phyloP scores from a whole-genome alignment of 1,140 invertebrate species.

The Oncopodura yosiiana region DNA sequence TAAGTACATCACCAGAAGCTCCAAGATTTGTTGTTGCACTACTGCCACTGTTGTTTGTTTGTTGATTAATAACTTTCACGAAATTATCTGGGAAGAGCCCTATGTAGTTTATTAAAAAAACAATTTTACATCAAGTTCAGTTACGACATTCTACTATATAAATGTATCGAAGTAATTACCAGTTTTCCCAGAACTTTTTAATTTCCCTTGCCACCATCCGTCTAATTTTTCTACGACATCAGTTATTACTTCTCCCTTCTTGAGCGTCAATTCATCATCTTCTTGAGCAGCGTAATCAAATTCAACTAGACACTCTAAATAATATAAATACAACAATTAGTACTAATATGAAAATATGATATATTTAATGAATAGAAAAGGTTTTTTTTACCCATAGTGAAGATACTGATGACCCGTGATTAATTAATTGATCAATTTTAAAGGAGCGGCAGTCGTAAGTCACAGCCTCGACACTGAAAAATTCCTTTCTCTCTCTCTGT shows the following conservation, averaged over 20 bases:
- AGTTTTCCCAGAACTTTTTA: conserved; percentile 70
- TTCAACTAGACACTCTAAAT: conserved; percentile 47
- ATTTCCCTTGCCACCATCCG: conserved; percentile 95
- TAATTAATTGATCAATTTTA: no score
- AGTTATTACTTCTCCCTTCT: conserved; percentile 79
- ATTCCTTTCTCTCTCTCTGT: no score
- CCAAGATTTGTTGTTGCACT: background rate
- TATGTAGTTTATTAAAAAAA: no score
- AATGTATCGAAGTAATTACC: no score
- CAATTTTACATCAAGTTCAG: no score
- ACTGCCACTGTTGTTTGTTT: conserved; percentile 4
- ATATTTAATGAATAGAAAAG: background rate
- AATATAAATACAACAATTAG: no score
- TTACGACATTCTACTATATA: no score
- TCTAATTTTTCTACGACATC: conserved; percentile 71
- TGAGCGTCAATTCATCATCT: conserved; percentile 70
- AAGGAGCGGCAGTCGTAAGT: no score
- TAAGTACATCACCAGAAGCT: conserved; percentile 3
- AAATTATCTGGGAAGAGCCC: conserved; percentile 98
- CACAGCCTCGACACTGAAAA: no score
- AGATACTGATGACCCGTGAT: no score
- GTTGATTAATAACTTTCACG: conserved; percentile 61
- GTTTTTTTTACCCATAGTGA: background rate
- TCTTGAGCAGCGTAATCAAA: conserved; percentile 71
- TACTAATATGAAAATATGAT: background rate